A percentile compares a stretch with the other conserved stretches of the same genome.
These are phyloP conservation scores for Tuberolachnus salignus DNA, from an alignment of 2,888 invertebrate species.

Conservation along the genomic window DNA sequence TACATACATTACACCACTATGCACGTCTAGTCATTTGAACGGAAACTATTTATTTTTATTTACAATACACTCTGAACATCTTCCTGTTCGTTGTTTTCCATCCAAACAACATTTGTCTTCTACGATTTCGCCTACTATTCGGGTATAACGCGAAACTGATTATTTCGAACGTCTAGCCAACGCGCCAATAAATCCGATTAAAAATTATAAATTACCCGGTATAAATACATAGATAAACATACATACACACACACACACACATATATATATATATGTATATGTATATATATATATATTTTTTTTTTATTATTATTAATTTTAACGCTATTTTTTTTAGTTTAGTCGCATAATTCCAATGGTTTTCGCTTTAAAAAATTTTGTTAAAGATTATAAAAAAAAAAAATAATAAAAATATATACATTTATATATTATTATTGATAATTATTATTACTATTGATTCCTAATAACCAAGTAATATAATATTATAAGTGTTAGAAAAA, in stretches of 20 bases:
- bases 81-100: no score
- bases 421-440: constrained; percentile 30
- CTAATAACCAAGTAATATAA: constrained; percentile 46
- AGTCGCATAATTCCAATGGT: constrained; percentile 48
- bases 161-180: no score
- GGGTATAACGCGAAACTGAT: no score
- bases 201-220: background rate
- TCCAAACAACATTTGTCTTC: no score
- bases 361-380: constrained; percentile 49
- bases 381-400: constrained; percentile 36
- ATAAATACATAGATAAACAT: constrained; percentile 2
- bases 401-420: constrained; percentile 1
- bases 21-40: constrained; percentile 24
- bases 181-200: background rate
- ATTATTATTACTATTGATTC: constrained; percentile 45
- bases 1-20: no score
- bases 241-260: background rate
- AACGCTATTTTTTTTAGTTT: constrained; percentile 35
- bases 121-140: no score
- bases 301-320: background rate
- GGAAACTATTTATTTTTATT: background rate
- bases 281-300: background rate
- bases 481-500: constrained; percentile 44
- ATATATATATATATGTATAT: background rate
- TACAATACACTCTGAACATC: background rate